phyloP scores from a whole-genome alignment of 1,140 invertebrate genomes.

The Pseudachorutes palmiensis region DNA sequence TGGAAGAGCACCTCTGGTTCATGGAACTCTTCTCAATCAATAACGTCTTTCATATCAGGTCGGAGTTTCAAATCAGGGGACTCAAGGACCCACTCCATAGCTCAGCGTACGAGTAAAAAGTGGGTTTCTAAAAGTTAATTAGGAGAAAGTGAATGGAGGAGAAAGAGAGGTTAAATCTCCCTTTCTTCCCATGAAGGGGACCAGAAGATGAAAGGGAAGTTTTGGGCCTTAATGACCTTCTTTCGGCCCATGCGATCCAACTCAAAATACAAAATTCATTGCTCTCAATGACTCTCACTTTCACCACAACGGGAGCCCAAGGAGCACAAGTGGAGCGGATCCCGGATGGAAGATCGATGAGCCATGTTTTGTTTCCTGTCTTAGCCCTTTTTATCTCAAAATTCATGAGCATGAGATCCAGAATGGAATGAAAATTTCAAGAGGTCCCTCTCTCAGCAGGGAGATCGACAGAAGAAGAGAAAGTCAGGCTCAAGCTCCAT shows the following conservation, averaged over 20 bases:
- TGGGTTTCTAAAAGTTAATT: background rate
- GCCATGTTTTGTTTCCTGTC: background rate
- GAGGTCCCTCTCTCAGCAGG: background rate
- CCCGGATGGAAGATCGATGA: background rate
- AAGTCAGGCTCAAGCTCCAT: background rate
- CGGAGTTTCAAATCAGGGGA: background rate
- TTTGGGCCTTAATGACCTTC: background rate
- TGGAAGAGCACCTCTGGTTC: too few species aligned
- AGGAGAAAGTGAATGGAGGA: background rate
- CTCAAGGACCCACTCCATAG: background rate
- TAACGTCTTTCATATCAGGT: background rate
- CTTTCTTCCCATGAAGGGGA: background rate
- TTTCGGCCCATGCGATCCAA: background rate
- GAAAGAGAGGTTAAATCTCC: background rate
- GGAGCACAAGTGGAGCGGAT: background rate
- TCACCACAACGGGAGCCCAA: background rate
- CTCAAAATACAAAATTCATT: background rate
- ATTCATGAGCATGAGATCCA: background rate
- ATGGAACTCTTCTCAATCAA: slow-evolving; percentile 15
- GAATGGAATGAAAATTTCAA: background rate
- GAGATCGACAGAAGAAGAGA: background rate
- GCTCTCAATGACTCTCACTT: background rate
- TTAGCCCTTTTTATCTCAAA: background rate
- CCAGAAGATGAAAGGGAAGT: background rate
- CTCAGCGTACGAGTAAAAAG: background rate